These are phyloP conservation scores for Orius insidiosus DNA, from an alignment of 1,140 invertebrate genomes.

Conservation along the genomic window DNA sequence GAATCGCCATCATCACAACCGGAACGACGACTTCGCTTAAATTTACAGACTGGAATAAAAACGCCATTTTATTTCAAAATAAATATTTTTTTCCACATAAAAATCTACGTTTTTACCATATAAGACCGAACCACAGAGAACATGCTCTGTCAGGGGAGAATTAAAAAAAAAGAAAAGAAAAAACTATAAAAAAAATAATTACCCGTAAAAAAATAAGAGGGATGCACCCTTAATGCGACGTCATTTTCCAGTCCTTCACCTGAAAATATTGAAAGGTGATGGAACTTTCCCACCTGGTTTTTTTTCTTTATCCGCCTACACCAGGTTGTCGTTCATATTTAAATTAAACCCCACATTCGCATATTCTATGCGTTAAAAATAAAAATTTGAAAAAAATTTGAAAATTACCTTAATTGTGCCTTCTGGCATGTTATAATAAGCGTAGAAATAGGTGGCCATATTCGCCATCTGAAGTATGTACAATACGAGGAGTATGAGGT, in stretches of 20 bases:
- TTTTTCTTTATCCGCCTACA: neutral
- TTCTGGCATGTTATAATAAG: constrained; percentile 21
- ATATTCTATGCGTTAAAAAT: neutral
- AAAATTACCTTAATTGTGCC: constrained; percentile 19
- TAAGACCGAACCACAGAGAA: too few species aligned
- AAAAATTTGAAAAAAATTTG: neutral
- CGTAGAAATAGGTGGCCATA: constrained; percentile 38
- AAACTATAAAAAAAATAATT: constrained; percentile 6
- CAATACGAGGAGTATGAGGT: constrained; percentile 49
- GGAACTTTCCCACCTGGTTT: neutral
- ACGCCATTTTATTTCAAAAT: neutral
- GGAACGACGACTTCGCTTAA: constrained; percentile 55
- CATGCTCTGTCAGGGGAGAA: neutral
- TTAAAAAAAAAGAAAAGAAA: constrained; percentile 11
- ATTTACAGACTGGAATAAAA: constrained; percentile 30
- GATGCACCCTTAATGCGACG: neutral
- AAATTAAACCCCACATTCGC: neutral
- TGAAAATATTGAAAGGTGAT: constrained; percentile 12
- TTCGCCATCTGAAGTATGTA: constrained; percentile 61
- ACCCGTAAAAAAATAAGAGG: neutral
- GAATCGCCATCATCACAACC: constrained; percentile 55
- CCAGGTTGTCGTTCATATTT: neutral
- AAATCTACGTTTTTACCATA: neutral
- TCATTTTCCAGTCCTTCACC: constrained; percentile 4
- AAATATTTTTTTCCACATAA: too few species aligned